Conservation (phyloP, 2,797 vertebrate genomes). For the Trachops cirrhosus region DNA sequence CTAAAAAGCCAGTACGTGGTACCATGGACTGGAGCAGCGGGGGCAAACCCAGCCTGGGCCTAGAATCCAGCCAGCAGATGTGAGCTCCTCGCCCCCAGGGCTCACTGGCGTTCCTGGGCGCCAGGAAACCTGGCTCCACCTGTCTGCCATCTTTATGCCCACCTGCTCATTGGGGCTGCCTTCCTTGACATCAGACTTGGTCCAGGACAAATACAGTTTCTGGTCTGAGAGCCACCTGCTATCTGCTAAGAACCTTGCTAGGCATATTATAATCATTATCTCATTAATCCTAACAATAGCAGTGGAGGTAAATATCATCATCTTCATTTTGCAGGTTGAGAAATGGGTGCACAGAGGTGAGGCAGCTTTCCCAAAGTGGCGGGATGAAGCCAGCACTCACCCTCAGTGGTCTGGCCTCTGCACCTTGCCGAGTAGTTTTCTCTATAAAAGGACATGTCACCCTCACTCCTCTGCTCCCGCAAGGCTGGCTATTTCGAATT, state of each 20-base stretch:
- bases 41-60: background rate
- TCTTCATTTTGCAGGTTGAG: background rate
- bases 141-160: background rate
- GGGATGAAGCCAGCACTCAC: background rate
- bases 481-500: background rate
- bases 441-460: background rate
- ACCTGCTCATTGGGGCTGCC: background rate
- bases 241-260: background rate
- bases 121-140: background rate
- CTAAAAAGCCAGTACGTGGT: background rate
- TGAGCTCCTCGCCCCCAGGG: too few relatives aligned
- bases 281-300: background rate
- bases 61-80: too few relatives aligned
- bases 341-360: background rate
- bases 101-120: rapidly evolving
- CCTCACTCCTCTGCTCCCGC: background rate
- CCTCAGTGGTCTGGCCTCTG: background rate
- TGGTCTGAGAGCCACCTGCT: background rate
- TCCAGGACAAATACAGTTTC: background rate
- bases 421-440: background rate
- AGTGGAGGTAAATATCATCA: background rate
- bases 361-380: background rate
- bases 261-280: background rate
- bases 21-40: rapidly evolving
- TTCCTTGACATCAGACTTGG: background rate